Conservation (phyloP, 2,888 invertebrate species). For the Urechis unicinctus region DNA sequence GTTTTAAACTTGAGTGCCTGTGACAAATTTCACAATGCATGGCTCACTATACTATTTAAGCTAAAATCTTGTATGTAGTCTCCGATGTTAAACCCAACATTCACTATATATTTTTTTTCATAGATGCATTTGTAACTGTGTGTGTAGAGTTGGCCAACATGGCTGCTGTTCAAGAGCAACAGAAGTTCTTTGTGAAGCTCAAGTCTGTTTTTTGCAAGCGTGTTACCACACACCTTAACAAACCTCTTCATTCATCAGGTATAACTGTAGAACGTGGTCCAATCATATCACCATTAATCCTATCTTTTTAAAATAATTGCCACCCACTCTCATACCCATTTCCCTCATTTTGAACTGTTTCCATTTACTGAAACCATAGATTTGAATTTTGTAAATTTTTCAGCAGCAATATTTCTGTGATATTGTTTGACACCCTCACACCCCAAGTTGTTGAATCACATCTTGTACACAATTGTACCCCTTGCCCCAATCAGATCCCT, state of each 20-base stretch:
- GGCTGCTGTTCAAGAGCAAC: slow-evolving; percentile 75
- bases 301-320: not conserved
- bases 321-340: not conserved
- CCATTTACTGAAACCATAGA: too few species aligned
- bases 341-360: not conserved
- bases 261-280: slow-evolving; percentile 15
- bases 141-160: slow-evolving; percentile 54
- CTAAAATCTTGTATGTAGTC: too few species aligned
- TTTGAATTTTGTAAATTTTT: too few species aligned
- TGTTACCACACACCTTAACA: slow-evolving; percentile 82
- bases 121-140: too few species aligned
- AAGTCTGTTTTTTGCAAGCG: slow-evolving; percentile 74
- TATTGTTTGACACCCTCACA: too few species aligned
- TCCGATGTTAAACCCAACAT: too few species aligned
- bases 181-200: slow-evolving; percentile 69
- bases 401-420: too few species aligned
- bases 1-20: too few species aligned
- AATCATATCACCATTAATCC: not conserved
- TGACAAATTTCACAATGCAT: too few species aligned
- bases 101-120: slow-evolving; percentile 3
- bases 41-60: too few species aligned
- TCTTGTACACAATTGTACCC: too few species aligned
- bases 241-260: slow-evolving; percentile 91
- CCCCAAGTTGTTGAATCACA: too few species aligned
- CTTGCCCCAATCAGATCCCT: not conserved